phyloP scores from a whole-genome alignment of 2,113 vertebrate genomes.

The Neodon shergylaensis region DNA sequence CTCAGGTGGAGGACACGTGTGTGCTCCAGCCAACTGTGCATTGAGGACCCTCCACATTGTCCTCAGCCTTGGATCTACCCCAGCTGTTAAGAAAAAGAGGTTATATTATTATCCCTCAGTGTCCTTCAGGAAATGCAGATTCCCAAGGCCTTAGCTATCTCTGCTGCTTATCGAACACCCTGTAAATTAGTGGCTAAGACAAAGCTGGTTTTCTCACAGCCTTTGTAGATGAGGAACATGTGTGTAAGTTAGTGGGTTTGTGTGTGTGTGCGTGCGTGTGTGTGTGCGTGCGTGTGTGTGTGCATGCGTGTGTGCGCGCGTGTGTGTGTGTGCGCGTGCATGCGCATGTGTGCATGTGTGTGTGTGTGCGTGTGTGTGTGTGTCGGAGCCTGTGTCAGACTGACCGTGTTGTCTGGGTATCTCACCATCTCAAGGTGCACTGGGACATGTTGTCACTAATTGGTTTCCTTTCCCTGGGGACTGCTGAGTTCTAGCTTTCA shows the following conservation, averaged over 20 bases:
- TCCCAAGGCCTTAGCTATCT: neutral
- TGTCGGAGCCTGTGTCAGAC: neutral
- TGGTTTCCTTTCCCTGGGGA: neutral
- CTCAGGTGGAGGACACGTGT: neutral
- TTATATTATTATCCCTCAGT: accelerated
- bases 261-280: accelerated
- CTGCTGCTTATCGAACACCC: neutral
- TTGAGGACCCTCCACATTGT: accelerated
- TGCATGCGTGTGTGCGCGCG: accelerated
- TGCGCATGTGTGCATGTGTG: too few species aligned
- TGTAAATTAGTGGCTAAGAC: neutral
- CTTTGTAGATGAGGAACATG: neutral
- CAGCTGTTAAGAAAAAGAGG: neutral
- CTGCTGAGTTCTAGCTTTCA: neutral
- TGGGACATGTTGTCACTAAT: neutral
- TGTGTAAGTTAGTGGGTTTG: neutral
- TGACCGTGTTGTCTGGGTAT: neutral
- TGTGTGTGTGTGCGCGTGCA: accelerated
- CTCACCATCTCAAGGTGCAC: neutral
- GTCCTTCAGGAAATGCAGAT: neutral
- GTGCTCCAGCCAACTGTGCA: neutral
- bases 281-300: too few species aligned
- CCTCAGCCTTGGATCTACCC: neutral
- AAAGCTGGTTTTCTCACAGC: neutral
- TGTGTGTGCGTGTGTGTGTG: accelerated